Evolutionary conservation across 2,888 invertebrate genomes (phyloP).

Genomic region (Drosophila atripex): DNA sequence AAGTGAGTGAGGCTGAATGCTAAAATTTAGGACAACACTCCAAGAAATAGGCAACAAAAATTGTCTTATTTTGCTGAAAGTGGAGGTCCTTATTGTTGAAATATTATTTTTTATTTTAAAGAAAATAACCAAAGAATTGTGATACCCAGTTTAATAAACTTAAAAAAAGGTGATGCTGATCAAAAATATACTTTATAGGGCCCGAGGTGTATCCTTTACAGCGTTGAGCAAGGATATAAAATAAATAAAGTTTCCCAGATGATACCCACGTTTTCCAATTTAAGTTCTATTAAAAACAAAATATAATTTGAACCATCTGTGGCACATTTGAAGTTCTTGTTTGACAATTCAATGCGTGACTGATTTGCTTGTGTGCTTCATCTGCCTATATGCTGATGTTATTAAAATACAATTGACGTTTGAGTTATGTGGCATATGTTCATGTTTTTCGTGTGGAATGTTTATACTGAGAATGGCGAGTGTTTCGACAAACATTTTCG

Average conservation of each 20-base stretch:
- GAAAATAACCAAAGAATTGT: too few species aligned
- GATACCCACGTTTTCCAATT: neutral
- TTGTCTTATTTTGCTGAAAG: too few species aligned
- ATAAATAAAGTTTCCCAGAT: neutral
- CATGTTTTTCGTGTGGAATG: slow-evolving; percentile 15
- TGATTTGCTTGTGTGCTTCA: slow-evolving; percentile 26
- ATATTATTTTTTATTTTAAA: too few species aligned
- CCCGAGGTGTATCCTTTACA: too few species aligned
- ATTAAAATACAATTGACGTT: slow-evolving; percentile 77
- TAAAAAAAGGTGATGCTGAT: too few species aligned
- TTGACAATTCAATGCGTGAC: slow-evolving; percentile 25
- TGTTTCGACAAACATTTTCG: neutral
- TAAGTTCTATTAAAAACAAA: neutral
- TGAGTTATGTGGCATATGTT: slow-evolving; percentile 38
- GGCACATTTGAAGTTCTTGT: slow-evolving; percentile 11
- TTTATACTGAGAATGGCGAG: neutral
- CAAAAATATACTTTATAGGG: too few species aligned
- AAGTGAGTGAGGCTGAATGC: neutral
- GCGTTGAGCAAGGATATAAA: too few species aligned
- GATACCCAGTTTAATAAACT: too few species aligned
- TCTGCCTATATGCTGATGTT: slow-evolving; percentile 45
- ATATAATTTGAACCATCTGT: slow-evolving; percentile 42
- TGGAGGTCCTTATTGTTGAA: too few species aligned
- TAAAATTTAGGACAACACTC: neutral
- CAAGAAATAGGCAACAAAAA: neutral